Conservation (phyloP, 2,888 invertebrate species). For the Drosophila quinaria region DNA sequence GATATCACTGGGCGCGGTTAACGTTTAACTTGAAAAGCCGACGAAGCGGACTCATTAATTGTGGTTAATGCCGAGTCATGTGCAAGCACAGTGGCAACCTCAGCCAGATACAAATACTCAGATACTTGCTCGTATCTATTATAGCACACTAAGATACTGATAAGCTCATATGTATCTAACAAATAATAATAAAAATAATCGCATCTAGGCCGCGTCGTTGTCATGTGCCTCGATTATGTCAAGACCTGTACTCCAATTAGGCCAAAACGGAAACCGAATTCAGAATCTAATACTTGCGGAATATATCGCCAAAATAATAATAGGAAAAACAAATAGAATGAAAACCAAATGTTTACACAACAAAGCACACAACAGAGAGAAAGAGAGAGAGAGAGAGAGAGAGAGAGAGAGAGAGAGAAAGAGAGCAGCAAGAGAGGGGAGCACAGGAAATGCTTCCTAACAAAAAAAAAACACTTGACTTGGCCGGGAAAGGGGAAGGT, state of each 20-base stretch:
- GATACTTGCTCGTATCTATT: conserved; percentile 15
- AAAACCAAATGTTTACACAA: conserved; percentile 72
- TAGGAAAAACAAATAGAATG: conserved; percentile 47
- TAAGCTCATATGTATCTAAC: conserved; percentile 50
- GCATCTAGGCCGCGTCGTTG: conserved; percentile 39
- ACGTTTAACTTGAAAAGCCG: conserved; percentile 4
- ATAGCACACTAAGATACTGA: conserved; percentile 40
- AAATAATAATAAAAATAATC: conserved; percentile 23
- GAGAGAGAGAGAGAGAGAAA: not conserved
- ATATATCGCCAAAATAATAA: conserved; percentile 21
- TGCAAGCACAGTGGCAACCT: conserved; percentile 31
- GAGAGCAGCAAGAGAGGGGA: not conserved
- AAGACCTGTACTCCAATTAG: conserved; percentile 32
- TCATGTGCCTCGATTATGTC: conserved; percentile 54
- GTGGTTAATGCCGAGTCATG: conserved; percentile 16
- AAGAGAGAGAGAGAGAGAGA: not conserved
- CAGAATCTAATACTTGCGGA: conserved; percentile 14
- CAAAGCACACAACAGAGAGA: conserved; percentile 59
- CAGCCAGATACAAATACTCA: conserved; percentile 2
- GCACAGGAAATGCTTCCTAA: conserved; percentile 37
- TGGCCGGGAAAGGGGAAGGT: conserved; percentile 28
- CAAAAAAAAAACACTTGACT: conserved; percentile 46
- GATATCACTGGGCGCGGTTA: conserved; percentile 34
- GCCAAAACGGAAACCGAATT: conserved; percentile 25
- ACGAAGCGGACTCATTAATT: conserved; percentile 18